Percentiles rank a stretch among this genome's conserved stretches.
Conservation (phyloP, 2,797 vertebrate species). For the Oceanodroma leucorhoa region DNA sequence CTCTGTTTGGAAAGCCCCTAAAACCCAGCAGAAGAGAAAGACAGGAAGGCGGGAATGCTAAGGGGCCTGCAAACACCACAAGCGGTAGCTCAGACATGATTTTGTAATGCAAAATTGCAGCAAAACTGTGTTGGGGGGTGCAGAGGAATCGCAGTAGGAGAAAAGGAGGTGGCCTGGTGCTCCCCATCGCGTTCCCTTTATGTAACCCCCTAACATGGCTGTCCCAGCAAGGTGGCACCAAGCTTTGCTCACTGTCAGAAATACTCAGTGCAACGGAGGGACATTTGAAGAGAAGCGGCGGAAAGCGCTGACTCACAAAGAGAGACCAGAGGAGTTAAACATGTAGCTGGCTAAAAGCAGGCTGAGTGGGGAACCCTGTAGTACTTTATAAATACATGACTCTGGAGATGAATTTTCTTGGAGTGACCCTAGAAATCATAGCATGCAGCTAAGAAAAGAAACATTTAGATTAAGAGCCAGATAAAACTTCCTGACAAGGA, state of each 20-base stretch:
- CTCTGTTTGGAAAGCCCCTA: not conserved
- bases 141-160: not conserved
- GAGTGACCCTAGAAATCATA: slow-evolving; percentile 25
- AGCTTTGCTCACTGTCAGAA: slow-evolving; percentile 1
- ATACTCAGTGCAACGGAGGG: not conserved
- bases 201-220: not conserved
- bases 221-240: not conserved
- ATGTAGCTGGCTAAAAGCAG: slow-evolving; percentile 32
- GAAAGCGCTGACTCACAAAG: slow-evolving; percentile 10
- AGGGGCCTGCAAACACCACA: not conserved
- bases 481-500: slow-evolving; percentile 40
- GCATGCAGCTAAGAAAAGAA: slow-evolving; percentile 17
- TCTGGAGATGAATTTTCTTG: slow-evolving; percentile 28
- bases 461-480: not conserved
- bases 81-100: not conserved
- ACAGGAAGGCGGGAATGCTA: not conserved
- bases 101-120: not conserved
- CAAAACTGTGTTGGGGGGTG: not conserved
- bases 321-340: not conserved
- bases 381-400: slow-evolving; percentile 37
- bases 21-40: not conserved
- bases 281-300: not conserved
- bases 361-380: slow-evolving; percentile 48
- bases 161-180: not conserved
- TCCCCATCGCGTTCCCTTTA: not conserved